Percentiles rank a stretch among this genome's conserved stretches.
Evolutionary conservation across 2,888 invertebrate species (phyloP).

Genomic region (Volucella zonaria): DNA sequence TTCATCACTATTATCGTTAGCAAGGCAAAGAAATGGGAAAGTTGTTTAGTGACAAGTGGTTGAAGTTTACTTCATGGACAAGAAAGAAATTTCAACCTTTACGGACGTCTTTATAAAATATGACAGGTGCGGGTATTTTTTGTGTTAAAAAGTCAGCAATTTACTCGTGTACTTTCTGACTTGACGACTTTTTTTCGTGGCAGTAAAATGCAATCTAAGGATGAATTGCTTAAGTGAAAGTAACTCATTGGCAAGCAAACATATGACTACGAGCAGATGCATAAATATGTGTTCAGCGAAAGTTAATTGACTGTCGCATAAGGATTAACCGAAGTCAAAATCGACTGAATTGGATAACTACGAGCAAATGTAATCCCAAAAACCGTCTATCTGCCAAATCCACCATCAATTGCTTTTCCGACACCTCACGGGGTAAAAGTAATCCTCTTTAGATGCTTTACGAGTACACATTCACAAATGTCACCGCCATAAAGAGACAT

Average conservation of each 20-base stretch:
- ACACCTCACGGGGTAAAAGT: slow-evolving; percentile 13
- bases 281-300: neutral
- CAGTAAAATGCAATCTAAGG: no score
- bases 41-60: slow-evolving; percentile 60
- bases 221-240: no score
- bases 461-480: slow-evolving; percentile 3
- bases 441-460: slow-evolving; percentile 18
- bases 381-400: neutral
- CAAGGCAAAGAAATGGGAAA: slow-evolving; percentile 55
- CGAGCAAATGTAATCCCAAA: slow-evolving; percentile 4
- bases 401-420: slow-evolving; percentile 6
- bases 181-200: no score
- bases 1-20: slow-evolving; percentile 14
- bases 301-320: neutral
- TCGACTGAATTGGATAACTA: slow-evolving; percentile 7
- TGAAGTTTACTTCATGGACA: neutral
- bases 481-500: neutral
- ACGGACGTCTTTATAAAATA: slow-evolving; percentile 46
- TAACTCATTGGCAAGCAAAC: no score
- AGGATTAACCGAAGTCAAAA: slow-evolving; percentile 36
- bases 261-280: no score
- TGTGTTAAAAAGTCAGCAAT: no score
- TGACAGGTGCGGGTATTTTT: slow-evolving; percentile 25
- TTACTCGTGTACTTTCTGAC: no score
- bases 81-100: slow-evolving; percentile 24